phyloP scores from a whole-genome alignment of 2,113 vertebrate genomes.

The Syngnathus typhle region DNA sequence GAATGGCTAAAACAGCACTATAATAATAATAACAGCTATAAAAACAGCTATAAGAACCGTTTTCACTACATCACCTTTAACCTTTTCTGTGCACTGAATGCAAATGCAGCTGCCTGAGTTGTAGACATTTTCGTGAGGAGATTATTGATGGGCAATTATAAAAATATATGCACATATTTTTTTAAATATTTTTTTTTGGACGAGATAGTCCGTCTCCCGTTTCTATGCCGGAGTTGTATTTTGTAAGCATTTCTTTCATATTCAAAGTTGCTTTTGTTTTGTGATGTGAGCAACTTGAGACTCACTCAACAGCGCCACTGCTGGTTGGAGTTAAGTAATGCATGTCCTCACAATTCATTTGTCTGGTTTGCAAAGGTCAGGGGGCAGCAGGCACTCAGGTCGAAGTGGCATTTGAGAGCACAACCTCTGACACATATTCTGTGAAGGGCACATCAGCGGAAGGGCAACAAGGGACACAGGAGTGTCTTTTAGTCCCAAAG shows the following conservation, averaged over 20 bases:
- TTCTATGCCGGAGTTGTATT: too few species aligned
- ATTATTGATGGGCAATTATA: too few species aligned
- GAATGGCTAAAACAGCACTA: not conserved
- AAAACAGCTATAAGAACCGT: not conserved
- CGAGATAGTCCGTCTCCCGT: not conserved
- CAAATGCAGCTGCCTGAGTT: not conserved
- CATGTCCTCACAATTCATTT: conserved; percentile 14
- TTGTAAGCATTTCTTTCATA: too few species aligned
- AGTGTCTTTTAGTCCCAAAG: conserved; percentile 10
- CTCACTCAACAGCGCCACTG: too few species aligned
- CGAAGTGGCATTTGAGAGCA: conserved; percentile 32
- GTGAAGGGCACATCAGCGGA: not conserved
- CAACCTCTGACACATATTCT: conserved; percentile 20
- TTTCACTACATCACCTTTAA: not conserved
- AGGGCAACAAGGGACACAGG: not conserved
- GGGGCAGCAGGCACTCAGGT: conserved; percentile 26
- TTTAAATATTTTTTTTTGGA: not conserved
- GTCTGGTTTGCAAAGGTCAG: conserved; percentile 43
- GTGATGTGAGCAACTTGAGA: too few species aligned
- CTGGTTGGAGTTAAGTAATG: too few species aligned
- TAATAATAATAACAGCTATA: conserved; percentile 4
- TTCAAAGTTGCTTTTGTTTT: too few species aligned
- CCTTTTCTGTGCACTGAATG: not conserved
- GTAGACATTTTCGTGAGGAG: too few species aligned
- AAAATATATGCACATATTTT: too few species aligned